Evolutionary conservation across 2,888 invertebrate species (phyloP), one percentile per base, ranked within the genome.

Genomic region (Villa cingulata): DNA sequence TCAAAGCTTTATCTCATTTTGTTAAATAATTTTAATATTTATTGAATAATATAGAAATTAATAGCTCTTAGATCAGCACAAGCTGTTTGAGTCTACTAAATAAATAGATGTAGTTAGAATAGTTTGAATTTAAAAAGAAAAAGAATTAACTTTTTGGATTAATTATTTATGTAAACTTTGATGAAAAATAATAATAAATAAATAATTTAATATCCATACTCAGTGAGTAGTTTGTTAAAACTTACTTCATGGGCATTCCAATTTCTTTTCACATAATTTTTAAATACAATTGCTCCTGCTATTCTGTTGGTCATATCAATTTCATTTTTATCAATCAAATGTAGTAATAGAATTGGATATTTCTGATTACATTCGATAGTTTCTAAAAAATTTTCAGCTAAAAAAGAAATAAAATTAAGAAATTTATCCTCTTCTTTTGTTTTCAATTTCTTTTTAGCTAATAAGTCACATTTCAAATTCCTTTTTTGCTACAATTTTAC

Each of bases 221-320:
- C n/a, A n/a, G n/a, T n/a, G n/a, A n/a, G n/a, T n/a, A n/a, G n/a
- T n/a, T n/a, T n/a, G n/a, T n/a, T n/a, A n/a, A n/a, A n/a, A 74
- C 80, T 74, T 71, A 87, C 88, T 61, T 83, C 63, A 55, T 67
- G 65, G 12, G 64, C 76, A 60, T 79, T 78, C 98, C 98, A 98
- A 69, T 97, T 94, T 46, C 94, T 74, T 68, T 95, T 96, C 19
- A 96, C 80, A 63, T 85, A 96, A 66, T 99, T 99, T 66, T 98
- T 98, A 63, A 98, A 92, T 0, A 88, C 86, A 51, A 99, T 84
- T 12, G 96, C 86, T 19, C 92, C 90, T 7, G 92, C 87, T 37
- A 92, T 77, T 54, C 94, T 74, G 48, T 94, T 85, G 2, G 85
- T 86, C 62, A 83, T 72, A 54, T 89, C 86, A 39, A 86, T 74